Evolutionary conservation across 2,888 invertebrate genomes (phyloP).

Genomic region (Agrochola lychnidis): DNA sequence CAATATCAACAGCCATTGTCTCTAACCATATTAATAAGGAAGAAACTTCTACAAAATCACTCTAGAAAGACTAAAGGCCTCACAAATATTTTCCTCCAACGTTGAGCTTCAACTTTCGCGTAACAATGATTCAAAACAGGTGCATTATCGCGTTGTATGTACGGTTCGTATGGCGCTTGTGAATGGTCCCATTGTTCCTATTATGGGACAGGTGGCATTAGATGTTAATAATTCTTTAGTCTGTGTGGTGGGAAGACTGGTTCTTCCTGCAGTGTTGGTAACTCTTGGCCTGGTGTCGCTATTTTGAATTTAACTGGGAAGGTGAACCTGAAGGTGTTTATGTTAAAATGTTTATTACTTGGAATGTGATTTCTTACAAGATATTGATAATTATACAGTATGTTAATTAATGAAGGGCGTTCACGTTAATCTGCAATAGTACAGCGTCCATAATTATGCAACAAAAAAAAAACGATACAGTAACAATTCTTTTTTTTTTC

Average conservation of each 20-base stretch:
- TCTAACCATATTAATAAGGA: not conserved
- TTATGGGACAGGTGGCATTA: slow-evolving; percentile 64
- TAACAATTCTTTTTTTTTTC: too few relatives aligned
- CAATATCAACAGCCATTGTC: too few relatives aligned
- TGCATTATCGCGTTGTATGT: slow-evolving; percentile 64
- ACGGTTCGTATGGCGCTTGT: slow-evolving; percentile 56
- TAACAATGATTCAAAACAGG: slow-evolving; percentile 62
- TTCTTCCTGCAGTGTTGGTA: slow-evolving; percentile 17
- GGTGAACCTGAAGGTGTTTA: too few relatives aligned
- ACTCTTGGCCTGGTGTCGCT: not conserved
- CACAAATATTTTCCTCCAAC: slow-evolving; percentile 2
- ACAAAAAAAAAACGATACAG: too few relatives aligned
- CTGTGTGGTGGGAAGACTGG: slow-evolving; percentile 6
- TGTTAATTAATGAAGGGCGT: too few relatives aligned
- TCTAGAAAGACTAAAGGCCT: not conserved
- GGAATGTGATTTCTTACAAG: not conserved
- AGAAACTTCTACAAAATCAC: not conserved
- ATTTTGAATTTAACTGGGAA: too few relatives aligned
- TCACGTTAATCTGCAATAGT: too few relatives aligned
- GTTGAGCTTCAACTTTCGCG: slow-evolving; percentile 25
- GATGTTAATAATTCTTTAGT: slow-evolving; percentile 50
- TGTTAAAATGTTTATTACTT: not conserved
- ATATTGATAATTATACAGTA: not conserved
- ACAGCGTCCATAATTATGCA: too few relatives aligned
- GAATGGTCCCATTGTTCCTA: slow-evolving; percentile 69